These are phyloP conservation scores for Diadegma fenestrale DNA, from an alignment of 2,888 invertebrate species.

Conservation along the genomic window DNA sequence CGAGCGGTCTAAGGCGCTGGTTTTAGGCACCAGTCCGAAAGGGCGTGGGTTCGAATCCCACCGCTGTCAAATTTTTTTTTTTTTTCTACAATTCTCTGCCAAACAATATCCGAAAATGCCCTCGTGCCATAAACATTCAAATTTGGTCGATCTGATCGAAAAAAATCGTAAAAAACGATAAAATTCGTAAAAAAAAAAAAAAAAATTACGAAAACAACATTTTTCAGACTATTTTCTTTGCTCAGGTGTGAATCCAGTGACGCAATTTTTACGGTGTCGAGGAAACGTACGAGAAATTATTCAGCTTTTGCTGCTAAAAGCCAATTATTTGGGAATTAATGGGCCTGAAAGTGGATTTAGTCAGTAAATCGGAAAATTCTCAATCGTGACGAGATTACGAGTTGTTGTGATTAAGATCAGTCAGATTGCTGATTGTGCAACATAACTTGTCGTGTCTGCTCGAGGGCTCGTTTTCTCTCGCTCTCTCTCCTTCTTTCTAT, in stretches of 20 bases:
- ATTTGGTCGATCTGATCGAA: background rate
- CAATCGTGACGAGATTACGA: constrained; percentile 29
- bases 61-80: constrained; percentile 85
- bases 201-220: background rate
- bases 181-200: too few species aligned
- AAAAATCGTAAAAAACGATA: too few species aligned
- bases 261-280: background rate
- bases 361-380: constrained; percentile 6
- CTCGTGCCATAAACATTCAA: too few species aligned
- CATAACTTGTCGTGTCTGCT: constrained; percentile 26
- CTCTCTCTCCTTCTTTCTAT: background rate
- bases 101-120: background rate
- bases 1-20: constrained; percentile 89
- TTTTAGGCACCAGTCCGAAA: constrained; percentile 88
- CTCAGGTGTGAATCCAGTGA: background rate
- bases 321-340: background rate
- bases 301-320: background rate
- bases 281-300: background rate
- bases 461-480: background rate
- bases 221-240: background rate
- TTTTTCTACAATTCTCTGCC: constrained; percentile 27
- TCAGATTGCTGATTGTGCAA: constrained; percentile 39
- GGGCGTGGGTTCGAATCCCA: constrained; percentile 89
- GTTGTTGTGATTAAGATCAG: constrained; percentile 48
- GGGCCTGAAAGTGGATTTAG: background rate